Evolutionary conservation across 2,888 invertebrate genomes (phyloP).

Genomic region (Agriopis leucophaearia): DNA sequence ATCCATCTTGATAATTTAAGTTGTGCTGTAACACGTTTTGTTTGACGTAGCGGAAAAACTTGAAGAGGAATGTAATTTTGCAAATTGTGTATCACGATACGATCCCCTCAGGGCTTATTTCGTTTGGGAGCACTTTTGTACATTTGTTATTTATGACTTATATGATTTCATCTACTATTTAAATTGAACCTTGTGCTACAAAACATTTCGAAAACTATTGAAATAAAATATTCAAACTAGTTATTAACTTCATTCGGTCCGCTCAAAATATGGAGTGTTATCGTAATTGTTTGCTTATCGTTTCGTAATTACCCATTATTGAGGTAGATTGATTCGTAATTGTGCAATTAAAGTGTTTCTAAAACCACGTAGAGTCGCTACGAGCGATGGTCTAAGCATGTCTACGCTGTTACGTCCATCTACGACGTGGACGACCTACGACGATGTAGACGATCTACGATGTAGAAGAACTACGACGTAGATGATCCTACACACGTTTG

Average conservation of each 20-base stretch:
- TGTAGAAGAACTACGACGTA: constrained; percentile 5
- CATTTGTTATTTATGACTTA: constrained; percentile 54
- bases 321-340: background rate
- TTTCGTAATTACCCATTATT: background rate
- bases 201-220: background rate
- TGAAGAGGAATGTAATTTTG: constrained; percentile 67
- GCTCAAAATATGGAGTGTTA: background rate
- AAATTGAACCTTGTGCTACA: background rate
- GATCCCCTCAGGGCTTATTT: constrained; percentile 57
- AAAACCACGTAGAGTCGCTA: background rate
- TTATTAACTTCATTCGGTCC: background rate
- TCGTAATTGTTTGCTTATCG: too few relatives aligned
- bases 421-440: constrained; percentile 1
- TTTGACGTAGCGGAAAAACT: constrained; percentile 57
- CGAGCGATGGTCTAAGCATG: background rate
- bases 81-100: constrained; percentile 64
- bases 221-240: constrained; percentile 1
- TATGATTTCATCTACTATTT: constrained; percentile 12
- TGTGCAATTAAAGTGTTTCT: background rate
- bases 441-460: constrained; percentile 2
- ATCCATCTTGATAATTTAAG: constrained; percentile 54
- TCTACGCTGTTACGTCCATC: background rate
- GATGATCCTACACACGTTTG: too few relatives aligned
- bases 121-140: constrained; percentile 59
- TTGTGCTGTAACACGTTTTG: constrained; percentile 54